Conservation (phyloP, 2,888 invertebrate species). For the Agonum fuliginosum region DNA sequence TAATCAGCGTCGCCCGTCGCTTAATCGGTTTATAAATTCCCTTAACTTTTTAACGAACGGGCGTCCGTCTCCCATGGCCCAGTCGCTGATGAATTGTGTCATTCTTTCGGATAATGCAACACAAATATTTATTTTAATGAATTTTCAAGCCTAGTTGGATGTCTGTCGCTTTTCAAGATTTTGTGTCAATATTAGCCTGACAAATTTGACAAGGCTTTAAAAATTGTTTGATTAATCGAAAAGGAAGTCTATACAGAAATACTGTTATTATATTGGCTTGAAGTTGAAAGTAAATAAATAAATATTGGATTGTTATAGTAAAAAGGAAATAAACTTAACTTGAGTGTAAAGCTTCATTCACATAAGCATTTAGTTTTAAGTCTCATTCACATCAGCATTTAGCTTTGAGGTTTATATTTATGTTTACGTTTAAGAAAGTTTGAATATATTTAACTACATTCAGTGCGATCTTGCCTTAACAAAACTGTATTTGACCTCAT, state of each 20-base stretch:
- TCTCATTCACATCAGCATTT: too few species aligned
- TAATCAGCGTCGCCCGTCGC: conserved; percentile 39
- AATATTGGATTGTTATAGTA: too few species aligned
- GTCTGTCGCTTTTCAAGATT: neutral
- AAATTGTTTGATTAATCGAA: neutral
- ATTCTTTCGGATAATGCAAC: conserved; percentile 6
- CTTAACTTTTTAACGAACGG: conserved; percentile 27
- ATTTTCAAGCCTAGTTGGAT: neutral
- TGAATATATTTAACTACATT: too few species aligned
- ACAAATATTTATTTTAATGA: conserved; percentile 36
- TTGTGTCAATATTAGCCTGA: conserved; percentile 10
- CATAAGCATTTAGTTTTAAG: too few species aligned
- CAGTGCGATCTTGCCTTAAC: too few species aligned
- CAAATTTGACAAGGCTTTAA: conserved; percentile 12
- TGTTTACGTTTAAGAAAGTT: too few species aligned
- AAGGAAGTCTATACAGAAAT: neutral
- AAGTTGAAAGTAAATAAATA: too few species aligned
- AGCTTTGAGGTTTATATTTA: too few species aligned
- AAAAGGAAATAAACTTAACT: too few species aligned
- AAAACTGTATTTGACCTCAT: too few species aligned
- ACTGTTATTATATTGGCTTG: too few species aligned
- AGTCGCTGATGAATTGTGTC: conserved; percentile 15
- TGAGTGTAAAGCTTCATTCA: too few species aligned
- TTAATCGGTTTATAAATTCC: conserved; percentile 44
- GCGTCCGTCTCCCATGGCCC: neutral